Evolutionary conservation across 2,113 vertebrate species (phyloP).

Genomic region (Lipophrys pholis): DNA sequence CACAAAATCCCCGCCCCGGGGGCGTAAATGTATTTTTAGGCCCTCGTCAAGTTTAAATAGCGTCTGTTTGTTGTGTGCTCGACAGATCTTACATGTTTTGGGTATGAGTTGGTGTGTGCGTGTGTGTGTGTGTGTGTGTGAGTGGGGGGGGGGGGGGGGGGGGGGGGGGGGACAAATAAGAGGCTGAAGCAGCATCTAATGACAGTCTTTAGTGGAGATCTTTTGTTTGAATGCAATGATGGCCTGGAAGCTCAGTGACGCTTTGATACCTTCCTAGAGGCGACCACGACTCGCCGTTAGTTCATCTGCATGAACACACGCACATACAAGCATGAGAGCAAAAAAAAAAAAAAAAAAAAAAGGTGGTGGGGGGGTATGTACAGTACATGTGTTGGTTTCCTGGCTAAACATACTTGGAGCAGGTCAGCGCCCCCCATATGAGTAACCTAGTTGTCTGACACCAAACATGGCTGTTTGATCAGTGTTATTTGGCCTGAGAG

Average conservation of each 20-base stretch:
- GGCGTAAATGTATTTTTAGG: conserved; percentile 68
- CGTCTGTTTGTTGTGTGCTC: conserved; percentile 55
- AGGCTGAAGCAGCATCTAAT: conserved; percentile 49
- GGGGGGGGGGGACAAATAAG: conserved; percentile 68
- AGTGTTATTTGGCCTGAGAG: conserved; percentile 61
- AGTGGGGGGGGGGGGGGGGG: too few species aligned
- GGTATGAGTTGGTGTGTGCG: conserved; percentile 45
- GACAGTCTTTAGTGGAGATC: conserved; percentile 44
- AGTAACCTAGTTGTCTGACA: conserved; percentile 69
- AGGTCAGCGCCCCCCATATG: conserved; percentile 57
- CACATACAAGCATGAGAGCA: conserved; percentile 26
- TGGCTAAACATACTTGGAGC: conserved; percentile 58
- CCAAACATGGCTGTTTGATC: conserved; percentile 71
- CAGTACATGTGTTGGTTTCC: conserved; percentile 59
- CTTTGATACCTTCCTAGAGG: conserved; percentile 4
- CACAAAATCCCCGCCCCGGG: conserved; percentile 48
- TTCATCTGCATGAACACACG: conserved; percentile 11
- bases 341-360: not conserved
- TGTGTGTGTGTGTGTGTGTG: conserved; percentile 8
- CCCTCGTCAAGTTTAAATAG: conserved; percentile 54
- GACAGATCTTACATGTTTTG: conserved; percentile 32
- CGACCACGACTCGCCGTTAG: not conserved
- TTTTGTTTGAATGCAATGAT: conserved; percentile 60
- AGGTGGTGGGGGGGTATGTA: conserved; percentile 41
- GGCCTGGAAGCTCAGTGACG: conserved; percentile 26